Conservation (phyloP, 2,113 vertebrate species). For the Nanorana parkeri region DNA sequence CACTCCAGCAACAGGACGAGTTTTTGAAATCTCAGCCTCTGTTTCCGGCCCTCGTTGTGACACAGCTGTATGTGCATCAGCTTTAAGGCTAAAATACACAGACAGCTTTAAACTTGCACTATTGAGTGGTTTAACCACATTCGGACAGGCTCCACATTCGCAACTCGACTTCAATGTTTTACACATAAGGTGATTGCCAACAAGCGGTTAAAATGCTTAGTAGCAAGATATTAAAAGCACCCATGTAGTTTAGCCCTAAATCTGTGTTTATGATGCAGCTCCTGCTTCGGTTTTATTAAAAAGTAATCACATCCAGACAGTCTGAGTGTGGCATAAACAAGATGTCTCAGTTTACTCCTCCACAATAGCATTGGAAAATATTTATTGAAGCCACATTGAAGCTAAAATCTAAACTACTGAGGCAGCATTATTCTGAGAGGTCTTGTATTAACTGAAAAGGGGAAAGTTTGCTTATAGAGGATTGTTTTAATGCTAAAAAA, state of each 20-base stretch:
- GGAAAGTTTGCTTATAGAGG: neutral
- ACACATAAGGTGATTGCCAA: too few species aligned
- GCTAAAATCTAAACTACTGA: constrained; percentile 42
- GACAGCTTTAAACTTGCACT: too few species aligned
- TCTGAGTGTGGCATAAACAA: constrained; percentile 42
- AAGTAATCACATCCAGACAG: constrained; percentile 52
- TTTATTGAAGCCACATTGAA: constrained; percentile 46
- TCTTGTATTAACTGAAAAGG: constrained; percentile 6
- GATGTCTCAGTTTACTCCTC: constrained; percentile 37
- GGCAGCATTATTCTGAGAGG: constrained; percentile 22
- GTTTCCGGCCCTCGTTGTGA: constrained; percentile 28
- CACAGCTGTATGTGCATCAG: constrained; percentile 23
- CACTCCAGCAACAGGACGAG: constrained; percentile 16
- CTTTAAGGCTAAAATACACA: neutral
- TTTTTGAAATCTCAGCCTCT: constrained; percentile 14
- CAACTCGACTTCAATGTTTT: too few species aligned
- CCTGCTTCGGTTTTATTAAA: constrained; percentile 42
- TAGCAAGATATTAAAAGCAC: too few species aligned
- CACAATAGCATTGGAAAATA: constrained; percentile 17
- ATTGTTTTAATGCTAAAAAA: constrained; percentile 15
- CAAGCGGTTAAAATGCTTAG: too few species aligned
- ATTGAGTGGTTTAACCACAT: too few species aligned
- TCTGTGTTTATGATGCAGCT: constrained; percentile 32
- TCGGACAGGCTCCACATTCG: too few species aligned
- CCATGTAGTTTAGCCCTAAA: neutral